Conservation (phyloP, 2,888 invertebrate species). For the Portevinia maculata region DNA sequence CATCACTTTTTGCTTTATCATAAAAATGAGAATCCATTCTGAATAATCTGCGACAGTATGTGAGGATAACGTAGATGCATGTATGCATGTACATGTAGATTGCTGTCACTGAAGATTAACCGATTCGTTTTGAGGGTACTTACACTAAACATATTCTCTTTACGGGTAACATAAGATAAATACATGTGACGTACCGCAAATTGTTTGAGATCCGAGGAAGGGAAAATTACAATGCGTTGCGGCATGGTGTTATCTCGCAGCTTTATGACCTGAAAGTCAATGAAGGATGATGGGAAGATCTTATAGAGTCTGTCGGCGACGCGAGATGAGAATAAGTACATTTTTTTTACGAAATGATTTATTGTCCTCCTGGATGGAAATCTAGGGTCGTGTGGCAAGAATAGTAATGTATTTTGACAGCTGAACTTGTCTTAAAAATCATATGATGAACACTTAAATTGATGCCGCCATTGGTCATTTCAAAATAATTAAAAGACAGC, state of each 20-base stretch:
- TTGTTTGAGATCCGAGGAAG: neutral
- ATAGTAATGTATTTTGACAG: no score
- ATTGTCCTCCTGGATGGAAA: neutral
- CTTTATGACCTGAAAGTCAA: conserved; percentile 23
- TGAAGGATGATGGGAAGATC: conserved; percentile 26
- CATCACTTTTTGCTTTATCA: conserved; percentile 3
- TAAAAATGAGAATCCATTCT: neutral
- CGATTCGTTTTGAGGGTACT: conserved; percentile 43
- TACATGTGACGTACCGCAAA: conserved; percentile 3
- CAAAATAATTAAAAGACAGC: no score
- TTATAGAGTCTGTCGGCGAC: conserved; percentile 1
- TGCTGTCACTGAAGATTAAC: conserved; percentile 40
- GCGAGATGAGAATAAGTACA: neutral
- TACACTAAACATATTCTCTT: conserved; percentile 28
- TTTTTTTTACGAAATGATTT: neutral
- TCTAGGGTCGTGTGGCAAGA: no score
- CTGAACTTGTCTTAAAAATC: no score
- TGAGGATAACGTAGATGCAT: neutral
- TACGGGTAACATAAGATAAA: neutral
- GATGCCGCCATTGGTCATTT: no score
- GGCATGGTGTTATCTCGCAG: neutral
- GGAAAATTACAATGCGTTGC: conserved; percentile 1
- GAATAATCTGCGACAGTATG: neutral
- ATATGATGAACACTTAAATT: no score
- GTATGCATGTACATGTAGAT: conserved; percentile 22